Evolutionary conservation across 2,797 vertebrate species (phyloP), one percentile per base, ranked within the genome.

Genomic region (Halcyon badia): DNA sequence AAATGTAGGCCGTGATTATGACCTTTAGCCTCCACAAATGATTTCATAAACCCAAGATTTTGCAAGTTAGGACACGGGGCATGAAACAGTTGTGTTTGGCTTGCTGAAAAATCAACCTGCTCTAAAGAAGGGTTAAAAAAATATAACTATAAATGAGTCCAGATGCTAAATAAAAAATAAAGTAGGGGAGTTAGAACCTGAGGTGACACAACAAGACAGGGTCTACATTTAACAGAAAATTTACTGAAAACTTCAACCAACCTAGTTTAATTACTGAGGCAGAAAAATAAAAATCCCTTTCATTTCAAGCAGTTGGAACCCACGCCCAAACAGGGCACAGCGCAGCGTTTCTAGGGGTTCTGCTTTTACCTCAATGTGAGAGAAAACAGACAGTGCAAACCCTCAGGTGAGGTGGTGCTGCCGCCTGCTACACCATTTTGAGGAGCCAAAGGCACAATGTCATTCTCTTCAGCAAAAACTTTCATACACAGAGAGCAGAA

Each of bases 221-320:
- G 13, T 89, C 49, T 65, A 58, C 65, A 14, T 7, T 41, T 49
- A 58, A 75, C n/a, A 31, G 44, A 31, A 46, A 7, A 71, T 18
- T 56, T 39, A 65, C 52, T 83, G 87, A 71, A 73, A 87, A 48
- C 83, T 37, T 78, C 1, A 81, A 33, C 69, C 37, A 35, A 48
- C 75, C 35, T 15, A 68, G 13, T 58, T 88, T 61, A 81, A 73
- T 83, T 86, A 39, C 54, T 35, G 62, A 64, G 77, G 58, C 42
- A 80, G 57, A 88, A 66, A 79, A 82, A 80, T 65, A 82, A 56
- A 86, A 96, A 87, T 37, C 77, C 62, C 90, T 84, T 89, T 89
- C 77, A 52, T 51, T 87, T 64, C 42, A 79, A 84, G 88, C 72
- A 54, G 14, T 14, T 84, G 80, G 80, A 82, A 51, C 35, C 49